Evolutionary conservation across 2,113 vertebrate genomes (phyloP).

Genomic region (Ageneiosus marmoratus): DNA sequence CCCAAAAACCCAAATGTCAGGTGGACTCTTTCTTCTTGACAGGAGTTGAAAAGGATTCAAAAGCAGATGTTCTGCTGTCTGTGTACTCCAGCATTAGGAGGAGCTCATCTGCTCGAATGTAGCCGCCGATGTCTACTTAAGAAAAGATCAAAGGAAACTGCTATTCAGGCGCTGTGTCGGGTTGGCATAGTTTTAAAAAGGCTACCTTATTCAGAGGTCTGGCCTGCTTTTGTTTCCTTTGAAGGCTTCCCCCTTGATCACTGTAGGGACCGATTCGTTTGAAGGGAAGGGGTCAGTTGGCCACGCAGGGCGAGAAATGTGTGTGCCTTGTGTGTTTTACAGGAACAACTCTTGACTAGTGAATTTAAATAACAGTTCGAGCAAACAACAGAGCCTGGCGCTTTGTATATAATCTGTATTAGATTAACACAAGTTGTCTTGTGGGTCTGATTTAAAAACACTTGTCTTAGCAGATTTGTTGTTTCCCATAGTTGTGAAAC

Average conservation of each 20-base stretch:
- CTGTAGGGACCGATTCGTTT: constrained; percentile 28
- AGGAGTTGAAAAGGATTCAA: constrained; percentile 36
- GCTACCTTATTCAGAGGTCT: constrained; percentile 45
- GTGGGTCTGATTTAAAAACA: not conserved
- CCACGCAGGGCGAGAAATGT: not conserved
- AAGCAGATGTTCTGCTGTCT: constrained; percentile 48
- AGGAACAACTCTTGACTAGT: not conserved
- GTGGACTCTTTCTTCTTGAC: constrained; percentile 27
- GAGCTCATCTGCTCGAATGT: not conserved
- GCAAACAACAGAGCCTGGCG: no score
- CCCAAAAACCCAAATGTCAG: not conserved
- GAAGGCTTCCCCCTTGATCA: constrained; percentile 35
- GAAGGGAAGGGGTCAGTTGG: constrained; percentile 29
- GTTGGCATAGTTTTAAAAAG: constrained; percentile 33
- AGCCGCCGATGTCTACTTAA: constrained; percentile 8
- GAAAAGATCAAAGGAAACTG: constrained; percentile 45
- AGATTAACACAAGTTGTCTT: not conserved
- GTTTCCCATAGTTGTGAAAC: constrained; percentile 20
- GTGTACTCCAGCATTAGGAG: not conserved
- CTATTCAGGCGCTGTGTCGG: constrained; percentile 24
- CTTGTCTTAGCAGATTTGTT: not conserved
- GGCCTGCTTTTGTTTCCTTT: constrained; percentile 34
- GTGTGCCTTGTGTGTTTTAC: not conserved
- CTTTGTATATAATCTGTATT: not conserved
- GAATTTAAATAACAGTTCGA: not conserved